Conservation (phyloP, 2,113 vertebrate species). For the Centropus unirufus region DNA sequence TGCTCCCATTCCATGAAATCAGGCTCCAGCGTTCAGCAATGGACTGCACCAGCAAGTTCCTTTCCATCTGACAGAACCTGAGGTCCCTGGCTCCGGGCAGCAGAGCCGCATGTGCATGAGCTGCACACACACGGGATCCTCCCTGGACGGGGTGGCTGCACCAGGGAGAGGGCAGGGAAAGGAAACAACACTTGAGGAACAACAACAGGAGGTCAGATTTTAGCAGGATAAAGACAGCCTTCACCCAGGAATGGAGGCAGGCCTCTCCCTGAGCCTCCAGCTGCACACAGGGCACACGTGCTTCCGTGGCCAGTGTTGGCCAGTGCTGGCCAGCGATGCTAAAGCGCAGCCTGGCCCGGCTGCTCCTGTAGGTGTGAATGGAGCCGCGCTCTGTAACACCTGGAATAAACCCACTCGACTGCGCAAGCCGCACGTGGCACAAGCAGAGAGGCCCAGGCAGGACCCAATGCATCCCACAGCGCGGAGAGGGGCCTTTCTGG, state of each 20-base stretch:
- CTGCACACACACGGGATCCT: constrained; percentile 24
- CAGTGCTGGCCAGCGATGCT: background rate
- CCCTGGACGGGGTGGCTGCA: background rate
- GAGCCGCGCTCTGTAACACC: background rate
- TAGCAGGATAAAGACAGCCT: background rate
- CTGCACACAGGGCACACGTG: background rate
- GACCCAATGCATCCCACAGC: background rate
- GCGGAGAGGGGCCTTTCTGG: background rate
- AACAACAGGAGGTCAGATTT: background rate
- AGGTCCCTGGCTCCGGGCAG: constrained; percentile 31
- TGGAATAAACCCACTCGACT: background rate
- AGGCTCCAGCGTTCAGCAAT: constrained; percentile 54
- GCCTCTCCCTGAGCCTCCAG: background rate
- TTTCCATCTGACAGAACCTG: constrained; percentile 51
- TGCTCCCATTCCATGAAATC: constrained; percentile 56
- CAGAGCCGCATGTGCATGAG: constrained; percentile 9
- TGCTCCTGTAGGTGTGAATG: background rate
- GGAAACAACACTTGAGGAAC: background rate
- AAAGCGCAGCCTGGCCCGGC: background rate
- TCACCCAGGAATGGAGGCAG: background rate
- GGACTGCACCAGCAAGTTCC: constrained; percentile 49
- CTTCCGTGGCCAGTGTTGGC: background rate
- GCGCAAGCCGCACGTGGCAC: background rate
- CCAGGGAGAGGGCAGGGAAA: background rate
- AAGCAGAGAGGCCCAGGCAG: background rate